Conservation (phyloP, 1,140 invertebrate genomes). For the Planococcus citri region DNA sequence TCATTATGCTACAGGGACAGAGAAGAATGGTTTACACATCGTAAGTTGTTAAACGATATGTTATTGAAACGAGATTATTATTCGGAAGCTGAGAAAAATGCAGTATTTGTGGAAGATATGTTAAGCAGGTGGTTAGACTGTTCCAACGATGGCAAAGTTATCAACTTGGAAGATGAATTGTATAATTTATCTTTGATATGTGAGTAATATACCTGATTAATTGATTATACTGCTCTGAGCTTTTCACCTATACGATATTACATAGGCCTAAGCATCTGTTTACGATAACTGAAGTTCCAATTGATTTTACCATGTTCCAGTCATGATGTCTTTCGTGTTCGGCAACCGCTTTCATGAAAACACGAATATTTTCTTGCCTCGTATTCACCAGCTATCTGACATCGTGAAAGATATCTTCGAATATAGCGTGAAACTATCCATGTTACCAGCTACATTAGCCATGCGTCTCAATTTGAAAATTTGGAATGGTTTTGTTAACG, state of each 20-base stretch:
- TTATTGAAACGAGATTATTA: conserved; percentile 43
- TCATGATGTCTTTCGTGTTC: conserved; percentile 53
- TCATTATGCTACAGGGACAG: conserved; percentile 64
- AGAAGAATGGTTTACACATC: conserved; percentile 55
- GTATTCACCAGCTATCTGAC: conserved; percentile 42
- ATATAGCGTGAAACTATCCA: conserved; percentile 51
- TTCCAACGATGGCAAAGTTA: conserved; percentile 21
- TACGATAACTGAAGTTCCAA: no score
- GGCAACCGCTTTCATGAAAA: conserved; percentile 39
- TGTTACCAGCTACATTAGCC: conserved; percentile 51
- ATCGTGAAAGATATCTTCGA: conserved; percentile 60
- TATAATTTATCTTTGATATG: conserved; percentile 27
- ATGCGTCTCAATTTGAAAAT: conserved; percentile 45
- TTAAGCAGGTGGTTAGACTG: neutral
- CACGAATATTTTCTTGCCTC: conserved; percentile 32
- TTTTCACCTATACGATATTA: no score
- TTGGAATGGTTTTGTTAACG: conserved; percentile 59
- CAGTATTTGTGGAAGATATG: conserved; percentile 22
- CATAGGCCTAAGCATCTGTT: no score
- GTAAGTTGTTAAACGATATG: conserved; percentile 57
- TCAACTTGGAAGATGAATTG: conserved; percentile 26
- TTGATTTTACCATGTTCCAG: conserved; percentile 35
- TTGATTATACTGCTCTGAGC: conserved; percentile 22
- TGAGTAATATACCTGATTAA: conserved; percentile 1
- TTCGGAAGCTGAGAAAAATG: conserved; percentile 6